These are phyloP conservation scores for Nesometra sesokonis DNA, from an alignment of 35 echinoderm and acorn worm species.

Conservation along the genomic window DNA sequence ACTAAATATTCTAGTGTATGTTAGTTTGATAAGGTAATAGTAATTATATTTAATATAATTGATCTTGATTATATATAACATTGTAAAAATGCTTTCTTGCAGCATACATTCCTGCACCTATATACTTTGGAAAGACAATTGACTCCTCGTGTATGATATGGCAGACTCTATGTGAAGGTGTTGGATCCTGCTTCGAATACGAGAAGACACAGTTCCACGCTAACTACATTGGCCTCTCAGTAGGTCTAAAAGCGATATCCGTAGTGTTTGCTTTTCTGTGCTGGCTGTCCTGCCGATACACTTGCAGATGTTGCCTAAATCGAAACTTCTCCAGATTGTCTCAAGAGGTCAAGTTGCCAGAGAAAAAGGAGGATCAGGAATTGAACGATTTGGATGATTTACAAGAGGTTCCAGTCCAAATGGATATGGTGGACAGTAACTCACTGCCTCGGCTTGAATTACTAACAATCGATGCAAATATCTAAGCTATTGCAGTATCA, in stretches of 20 bases:
- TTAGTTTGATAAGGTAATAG: too few relatives aligned
- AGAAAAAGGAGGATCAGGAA: neutral
- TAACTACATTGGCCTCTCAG: neutral
- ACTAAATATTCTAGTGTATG: too few relatives aligned
- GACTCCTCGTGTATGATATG: neutral
- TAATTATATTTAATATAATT: too few relatives aligned
- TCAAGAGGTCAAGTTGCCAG: neutral
- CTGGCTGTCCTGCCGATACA: neutral
- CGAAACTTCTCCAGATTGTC: neutral
- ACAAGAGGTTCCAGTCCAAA: neutral
- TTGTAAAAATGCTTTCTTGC: neutral
- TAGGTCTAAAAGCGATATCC: neutral
- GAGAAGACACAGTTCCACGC: neutral
- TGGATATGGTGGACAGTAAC: neutral
- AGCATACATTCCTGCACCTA: conserved; percentile 3
- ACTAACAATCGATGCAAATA: neutral
- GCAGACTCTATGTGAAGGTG: conserved; percentile 6
- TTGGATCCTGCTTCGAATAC: conserved; percentile 7
- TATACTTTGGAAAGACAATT: neutral
- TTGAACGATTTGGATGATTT: neutral
- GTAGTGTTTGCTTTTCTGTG: neutral
- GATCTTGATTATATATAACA: too few relatives aligned
- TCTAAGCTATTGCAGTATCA: neutral
- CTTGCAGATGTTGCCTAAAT: neutral
- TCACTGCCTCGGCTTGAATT: neutral